Percentiles rank a stretch among this genome's conserved stretches.
These are phyloP conservation scores for Eledona agricola DNA, from an alignment of 2,888 invertebrate species.

Conservation along the genomic window DNA sequence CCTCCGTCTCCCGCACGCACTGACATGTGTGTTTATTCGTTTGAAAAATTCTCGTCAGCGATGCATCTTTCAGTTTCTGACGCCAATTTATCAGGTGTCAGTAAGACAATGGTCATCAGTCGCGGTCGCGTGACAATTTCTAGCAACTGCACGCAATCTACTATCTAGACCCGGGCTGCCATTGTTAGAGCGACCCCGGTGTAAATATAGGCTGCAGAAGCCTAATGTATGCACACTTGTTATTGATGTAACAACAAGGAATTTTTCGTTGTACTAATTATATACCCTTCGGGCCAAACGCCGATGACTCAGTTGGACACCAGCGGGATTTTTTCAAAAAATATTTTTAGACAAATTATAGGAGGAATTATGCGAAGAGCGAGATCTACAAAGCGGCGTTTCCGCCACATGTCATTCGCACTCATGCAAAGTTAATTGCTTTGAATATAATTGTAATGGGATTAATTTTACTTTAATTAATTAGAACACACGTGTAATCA, in stretches of 20 bases:
- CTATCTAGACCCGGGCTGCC: conserved; percentile 41
- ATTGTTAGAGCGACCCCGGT: conserved; percentile 41
- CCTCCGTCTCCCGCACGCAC: conserved; percentile 25
- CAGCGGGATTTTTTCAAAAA: too few relatives aligned
- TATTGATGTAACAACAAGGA: conserved; percentile 3
- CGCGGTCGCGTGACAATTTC: conserved; percentile 49
- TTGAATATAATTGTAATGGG: too few relatives aligned
- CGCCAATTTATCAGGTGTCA: conserved; percentile 57
- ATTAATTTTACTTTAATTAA: too few relatives aligned
- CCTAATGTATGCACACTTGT: conserved; percentile 13
- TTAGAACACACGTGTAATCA: too few relatives aligned
- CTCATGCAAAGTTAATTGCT: too few relatives aligned
- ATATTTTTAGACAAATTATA: too few relatives aligned
- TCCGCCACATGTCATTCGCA: too few relatives aligned
- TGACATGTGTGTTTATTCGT: conserved; percentile 23
- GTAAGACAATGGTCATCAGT: conserved; percentile 56
- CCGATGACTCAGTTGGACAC: neutral
- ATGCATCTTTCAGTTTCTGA: conserved; percentile 17
- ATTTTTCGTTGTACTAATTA: conserved; percentile 1
- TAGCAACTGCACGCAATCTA: conserved; percentile 36
- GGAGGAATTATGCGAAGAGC: too few relatives aligned
- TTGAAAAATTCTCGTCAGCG: conserved; percentile 14
- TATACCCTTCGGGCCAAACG: neutral
- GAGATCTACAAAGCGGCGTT: too few relatives aligned
- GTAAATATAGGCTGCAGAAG: conserved; percentile 37